Base-by-base conservation (phyloP, 2,113 vertebrate species). In the Malurus cyaneus region DNA sequence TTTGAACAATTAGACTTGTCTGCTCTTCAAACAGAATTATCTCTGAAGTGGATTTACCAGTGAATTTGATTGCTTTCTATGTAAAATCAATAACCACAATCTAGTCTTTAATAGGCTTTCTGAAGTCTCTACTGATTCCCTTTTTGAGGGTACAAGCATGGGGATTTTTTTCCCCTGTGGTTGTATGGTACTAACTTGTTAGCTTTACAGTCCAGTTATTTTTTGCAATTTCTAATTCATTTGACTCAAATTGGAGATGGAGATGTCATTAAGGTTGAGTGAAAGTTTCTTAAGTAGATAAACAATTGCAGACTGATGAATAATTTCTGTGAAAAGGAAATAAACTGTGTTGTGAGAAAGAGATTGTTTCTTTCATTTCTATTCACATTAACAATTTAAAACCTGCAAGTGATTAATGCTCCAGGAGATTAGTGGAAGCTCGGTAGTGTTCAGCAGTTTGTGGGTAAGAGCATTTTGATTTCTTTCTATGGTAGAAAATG, bases 61-160 rank as follows among this genome's bases (percentile, higher is more conserved):
- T 88, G 86, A 93, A 91, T 95, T 94, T 88, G 76, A 92, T 84
- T 95, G 64, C 47, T 91, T 95, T 92, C 79, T 47, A 60, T 80
- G 64, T 93, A 80, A 95, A 89, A 94, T 96, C 84, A 80, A 94
- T 93, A 96, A 79, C 13, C 53, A 88, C 60, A 94, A 50, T 26
- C 64, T 85, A 80, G 46, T 52, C 29, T 5, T 9, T 86, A 88
- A 80, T 14, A 66, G 59, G 67, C 52, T 74, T 93, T 62, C 71
- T 77, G 42, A 91, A 71, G 82, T 80, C 54, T 93, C 32, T 83
- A 36, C 65, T 94, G 74, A 46, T 88, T 32, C 64, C 24, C 5
- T 67, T 83, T 70, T 56, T 70, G 34, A 66, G 44, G 18, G 10
- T 66, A 82, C 19, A 69, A 34, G 29, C 18, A 42, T 70, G 62